These are phyloP conservation scores for Paramisgurnus dabryanus DNA, from an alignment of 2,113 vertebrate species.

Conservation along the genomic window DNA sequence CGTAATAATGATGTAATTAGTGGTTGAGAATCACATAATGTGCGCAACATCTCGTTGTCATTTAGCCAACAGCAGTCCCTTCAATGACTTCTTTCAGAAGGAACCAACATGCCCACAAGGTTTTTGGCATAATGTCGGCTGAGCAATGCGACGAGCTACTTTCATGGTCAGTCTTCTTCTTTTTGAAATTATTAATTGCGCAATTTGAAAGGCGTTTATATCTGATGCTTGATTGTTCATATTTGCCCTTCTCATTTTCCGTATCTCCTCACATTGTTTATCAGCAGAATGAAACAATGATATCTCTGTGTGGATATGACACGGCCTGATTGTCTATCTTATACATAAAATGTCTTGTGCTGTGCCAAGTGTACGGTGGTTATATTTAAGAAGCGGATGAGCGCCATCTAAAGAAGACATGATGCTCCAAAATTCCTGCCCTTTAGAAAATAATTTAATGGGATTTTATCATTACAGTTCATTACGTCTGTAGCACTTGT, in stretches of 20 bases:
- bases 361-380: background rate
- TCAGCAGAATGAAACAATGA: constrained; percentile 39
- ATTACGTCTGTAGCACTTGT: background rate
- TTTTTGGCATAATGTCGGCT: constrained; percentile 63
- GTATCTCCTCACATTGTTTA: background rate
- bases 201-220: constrained; percentile 47
- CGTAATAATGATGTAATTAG: constrained; percentile 50
- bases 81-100: constrained; percentile 60
- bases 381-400: constrained; percentile 34
- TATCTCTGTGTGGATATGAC: constrained; percentile 52
- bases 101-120: constrained; percentile 47
- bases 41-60: constrained; percentile 47
- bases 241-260: constrained; percentile 1
- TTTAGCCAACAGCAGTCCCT: constrained; percentile 46
- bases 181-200: constrained; percentile 52
- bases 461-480: background rate
- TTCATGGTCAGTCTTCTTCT: constrained; percentile 47
- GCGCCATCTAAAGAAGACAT: constrained; percentile 46
- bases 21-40: constrained; percentile 54
- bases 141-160: constrained; percentile 61
- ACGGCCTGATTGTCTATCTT: constrained; percentile 38
- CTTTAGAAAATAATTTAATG: background rate
- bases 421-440: background rate
- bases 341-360: constrained; percentile 12
- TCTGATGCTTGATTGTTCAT: constrained; percentile 40